phyloP scores from a whole-genome alignment of 2,797 vertebrate genomes.

The Syngnathus rostellatus region DNA sequence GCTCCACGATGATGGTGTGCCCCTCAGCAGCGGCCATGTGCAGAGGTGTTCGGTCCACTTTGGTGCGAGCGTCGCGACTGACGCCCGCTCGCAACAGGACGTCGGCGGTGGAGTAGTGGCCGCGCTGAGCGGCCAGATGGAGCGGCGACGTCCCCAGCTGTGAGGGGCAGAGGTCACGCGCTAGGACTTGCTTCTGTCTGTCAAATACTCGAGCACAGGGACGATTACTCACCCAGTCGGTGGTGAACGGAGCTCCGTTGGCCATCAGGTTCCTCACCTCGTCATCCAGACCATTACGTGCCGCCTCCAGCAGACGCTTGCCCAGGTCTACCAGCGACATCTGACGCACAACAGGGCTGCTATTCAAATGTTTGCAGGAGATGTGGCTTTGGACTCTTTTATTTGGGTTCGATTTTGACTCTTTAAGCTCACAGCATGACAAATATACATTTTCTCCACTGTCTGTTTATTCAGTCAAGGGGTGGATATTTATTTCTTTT shows the following conservation, averaged over 20 bases:
- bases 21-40: constrained; percentile 89
- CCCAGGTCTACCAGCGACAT: constrained; percentile 91
- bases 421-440: too few species aligned
- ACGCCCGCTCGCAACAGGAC: constrained; percentile 85
- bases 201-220: too few species aligned
- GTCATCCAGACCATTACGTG: constrained; percentile 84
- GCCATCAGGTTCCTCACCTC: constrained; percentile 87
- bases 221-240: constrained; percentile 78
- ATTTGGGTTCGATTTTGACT: too few species aligned
- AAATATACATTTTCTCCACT: too few species aligned
- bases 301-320: constrained; percentile 86
- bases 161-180: neutral
- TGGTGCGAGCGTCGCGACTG: constrained; percentile 87
- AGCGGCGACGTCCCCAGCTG: constrained; percentile 87
- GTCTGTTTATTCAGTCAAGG: too few species aligned
- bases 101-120: constrained; percentile 86
- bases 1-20: constrained; percentile 79
- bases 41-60: constrained; percentile 88
- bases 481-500: too few species aligned
- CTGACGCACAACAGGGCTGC: constrained; percentile 32
- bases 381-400: too few species aligned
- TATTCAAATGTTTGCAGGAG: too few species aligned
- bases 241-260: constrained; percentile 87
- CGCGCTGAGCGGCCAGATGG: constrained; percentile 85
- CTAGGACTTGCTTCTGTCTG: too few species aligned